Evolutionary conservation across 2,113 vertebrate genomes (phyloP).

Genomic region (Pagrus major): DNA sequence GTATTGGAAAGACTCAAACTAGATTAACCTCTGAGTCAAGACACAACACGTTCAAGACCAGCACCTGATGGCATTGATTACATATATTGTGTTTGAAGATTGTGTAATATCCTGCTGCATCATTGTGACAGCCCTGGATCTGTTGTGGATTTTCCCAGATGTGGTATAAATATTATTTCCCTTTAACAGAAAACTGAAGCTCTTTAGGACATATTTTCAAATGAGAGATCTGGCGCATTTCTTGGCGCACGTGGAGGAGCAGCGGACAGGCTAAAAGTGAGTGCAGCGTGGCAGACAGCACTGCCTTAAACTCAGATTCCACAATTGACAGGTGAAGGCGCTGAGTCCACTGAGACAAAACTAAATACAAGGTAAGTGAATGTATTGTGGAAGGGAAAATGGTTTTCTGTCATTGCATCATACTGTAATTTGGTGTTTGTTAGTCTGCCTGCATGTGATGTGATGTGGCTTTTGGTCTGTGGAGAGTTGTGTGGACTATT

Average conservation of each 20-base stretch:
- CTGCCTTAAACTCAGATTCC: not conserved
- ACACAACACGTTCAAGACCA: not conserved
- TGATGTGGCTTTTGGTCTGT: not conserved
- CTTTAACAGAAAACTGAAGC: not conserved
- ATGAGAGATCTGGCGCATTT: not conserved
- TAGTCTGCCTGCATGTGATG: not conserved
- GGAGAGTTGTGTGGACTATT: not conserved
- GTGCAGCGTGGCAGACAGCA: not conserved
- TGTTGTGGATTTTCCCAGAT: not conserved
- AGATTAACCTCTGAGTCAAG: not conserved
- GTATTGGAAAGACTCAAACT: too few relatives aligned
- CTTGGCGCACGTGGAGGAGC: not conserved
- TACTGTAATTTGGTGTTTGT: not conserved
- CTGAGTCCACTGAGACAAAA: not conserved
- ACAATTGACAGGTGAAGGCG: not conserved
- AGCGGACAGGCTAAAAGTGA: not conserved
- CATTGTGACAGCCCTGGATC: not conserved
- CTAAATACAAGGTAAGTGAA: conserved; percentile 19
- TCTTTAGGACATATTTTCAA: not conserved
- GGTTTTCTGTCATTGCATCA: not conserved
- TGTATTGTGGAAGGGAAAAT: not conserved
- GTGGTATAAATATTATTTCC: not conserved
- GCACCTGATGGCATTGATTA: not conserved
- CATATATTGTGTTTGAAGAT: not conserved
- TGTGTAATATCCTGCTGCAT: not conserved